Conservation (phyloP, 2,113 vertebrate species). For the Mustela nigripes region DNA sequence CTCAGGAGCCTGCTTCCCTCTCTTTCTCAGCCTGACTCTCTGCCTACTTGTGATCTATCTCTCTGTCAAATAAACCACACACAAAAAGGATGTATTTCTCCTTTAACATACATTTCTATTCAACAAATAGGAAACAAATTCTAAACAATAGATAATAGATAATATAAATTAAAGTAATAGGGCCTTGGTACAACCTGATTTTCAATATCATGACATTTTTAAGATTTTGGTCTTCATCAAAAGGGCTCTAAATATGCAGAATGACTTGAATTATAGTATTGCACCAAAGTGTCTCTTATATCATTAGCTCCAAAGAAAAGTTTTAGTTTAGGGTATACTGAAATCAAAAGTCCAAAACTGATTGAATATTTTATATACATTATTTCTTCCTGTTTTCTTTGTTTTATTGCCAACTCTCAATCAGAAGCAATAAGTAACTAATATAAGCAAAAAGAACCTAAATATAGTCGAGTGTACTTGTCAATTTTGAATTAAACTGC, state of each 20-base stretch:
- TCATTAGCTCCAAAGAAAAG: not conserved
- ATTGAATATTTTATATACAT: not conserved
- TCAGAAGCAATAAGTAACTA: not conserved
- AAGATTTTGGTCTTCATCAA: constrained; percentile 10
- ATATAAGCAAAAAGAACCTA: not conserved
- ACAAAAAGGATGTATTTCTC: not conserved
- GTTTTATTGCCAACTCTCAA: not conserved
- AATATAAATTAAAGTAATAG: not conserved
- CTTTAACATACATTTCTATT: not conserved
- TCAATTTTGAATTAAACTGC: not conserved
- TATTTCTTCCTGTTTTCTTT: not conserved
- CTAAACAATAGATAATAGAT: not conserved
- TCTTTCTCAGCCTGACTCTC: too few species aligned
- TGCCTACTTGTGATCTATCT: too few species aligned
- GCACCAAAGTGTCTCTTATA: not conserved
- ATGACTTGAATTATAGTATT: not conserved
- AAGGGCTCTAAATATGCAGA: not conserved
- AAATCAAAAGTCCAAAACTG: not conserved
- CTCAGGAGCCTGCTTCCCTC: too few species aligned
- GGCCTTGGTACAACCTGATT: not conserved
- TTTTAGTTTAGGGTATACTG: constrained; percentile 19
- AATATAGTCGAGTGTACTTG: not conserved
- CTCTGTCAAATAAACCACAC: too few species aligned
- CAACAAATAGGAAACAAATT: constrained; percentile 12
- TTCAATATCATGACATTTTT: not conserved